These are phyloP conservation scores for Corapipo altera DNA, from an alignment of 2,113 vertebrate genomes.

Conservation along the genomic window DNA sequence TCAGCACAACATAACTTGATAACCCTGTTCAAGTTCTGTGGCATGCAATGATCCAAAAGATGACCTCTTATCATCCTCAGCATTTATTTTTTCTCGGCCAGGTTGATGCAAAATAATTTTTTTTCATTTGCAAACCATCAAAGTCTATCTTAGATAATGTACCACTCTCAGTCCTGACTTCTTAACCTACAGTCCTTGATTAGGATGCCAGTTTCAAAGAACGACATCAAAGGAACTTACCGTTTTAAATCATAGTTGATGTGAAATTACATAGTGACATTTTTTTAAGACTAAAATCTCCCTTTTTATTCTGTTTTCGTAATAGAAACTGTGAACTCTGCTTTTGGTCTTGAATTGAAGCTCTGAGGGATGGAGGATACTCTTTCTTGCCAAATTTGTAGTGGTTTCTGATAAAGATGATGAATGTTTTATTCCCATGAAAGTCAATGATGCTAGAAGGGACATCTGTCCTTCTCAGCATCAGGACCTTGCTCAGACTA, in stretches of 20 bases:
- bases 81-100: background rate
- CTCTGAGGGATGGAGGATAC: background rate
- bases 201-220: background rate
- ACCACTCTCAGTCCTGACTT: background rate
- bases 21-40: background rate
- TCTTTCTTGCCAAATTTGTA: background rate
- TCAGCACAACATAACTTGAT: background rate
- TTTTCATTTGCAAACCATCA: background rate
- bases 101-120: background rate
- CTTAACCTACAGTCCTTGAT: background rate
- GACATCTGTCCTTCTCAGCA: background rate
- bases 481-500: background rate
- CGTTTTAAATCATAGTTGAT: background rate
- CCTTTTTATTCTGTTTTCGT: background rate
- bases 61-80: background rate
- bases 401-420: background rate
- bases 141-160: background rate
- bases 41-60: background rate
- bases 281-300: background rate
- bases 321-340: background rate
- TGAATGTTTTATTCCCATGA: background rate
- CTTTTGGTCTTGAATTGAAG: background rate
- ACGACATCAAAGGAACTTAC: background rate
- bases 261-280: background rate
- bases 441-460: background rate